These are phyloP conservation scores for Motacilla alba DNA, from an alignment of 2,113 vertebrate genomes.

Conservation along the genomic window DNA sequence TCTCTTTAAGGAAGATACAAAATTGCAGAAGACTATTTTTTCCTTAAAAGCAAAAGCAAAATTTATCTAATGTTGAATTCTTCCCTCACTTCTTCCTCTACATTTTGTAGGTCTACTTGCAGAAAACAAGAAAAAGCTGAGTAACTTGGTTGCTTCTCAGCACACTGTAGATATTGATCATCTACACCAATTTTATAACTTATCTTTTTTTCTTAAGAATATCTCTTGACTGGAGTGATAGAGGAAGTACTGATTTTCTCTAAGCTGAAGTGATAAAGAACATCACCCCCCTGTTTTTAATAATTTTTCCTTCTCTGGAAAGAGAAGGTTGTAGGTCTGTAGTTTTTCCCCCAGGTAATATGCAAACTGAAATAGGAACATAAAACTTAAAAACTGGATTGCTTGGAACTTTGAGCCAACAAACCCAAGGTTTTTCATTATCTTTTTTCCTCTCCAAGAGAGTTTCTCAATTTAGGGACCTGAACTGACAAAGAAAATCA, in stretches of 20 bases:
- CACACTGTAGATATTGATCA: not conserved
- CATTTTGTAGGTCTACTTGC: not conserved
- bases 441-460: not conserved
- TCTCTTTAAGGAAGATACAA: not conserved
- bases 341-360: not conserved
- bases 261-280: not conserved
- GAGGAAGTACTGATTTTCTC: not conserved
- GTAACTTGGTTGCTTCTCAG: not conserved
- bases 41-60: not conserved
- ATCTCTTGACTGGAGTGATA: not conserved
- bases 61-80: not conserved
- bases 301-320: not conserved
- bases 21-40: not conserved
- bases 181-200: not conserved
- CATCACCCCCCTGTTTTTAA: not conserved
- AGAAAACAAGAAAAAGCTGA: not conserved
- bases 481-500: not conserved
- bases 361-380: not conserved
- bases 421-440: not conserved
- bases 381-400: not conserved
- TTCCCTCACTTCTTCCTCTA: not conserved
- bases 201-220: not conserved
- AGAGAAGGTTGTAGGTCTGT: not conserved
- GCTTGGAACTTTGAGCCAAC: not conserved
- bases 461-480: not conserved